Evolutionary conservation across 2,797 vertebrate genomes (phyloP).

Genomic region (Cheirogaleus major): DNA sequence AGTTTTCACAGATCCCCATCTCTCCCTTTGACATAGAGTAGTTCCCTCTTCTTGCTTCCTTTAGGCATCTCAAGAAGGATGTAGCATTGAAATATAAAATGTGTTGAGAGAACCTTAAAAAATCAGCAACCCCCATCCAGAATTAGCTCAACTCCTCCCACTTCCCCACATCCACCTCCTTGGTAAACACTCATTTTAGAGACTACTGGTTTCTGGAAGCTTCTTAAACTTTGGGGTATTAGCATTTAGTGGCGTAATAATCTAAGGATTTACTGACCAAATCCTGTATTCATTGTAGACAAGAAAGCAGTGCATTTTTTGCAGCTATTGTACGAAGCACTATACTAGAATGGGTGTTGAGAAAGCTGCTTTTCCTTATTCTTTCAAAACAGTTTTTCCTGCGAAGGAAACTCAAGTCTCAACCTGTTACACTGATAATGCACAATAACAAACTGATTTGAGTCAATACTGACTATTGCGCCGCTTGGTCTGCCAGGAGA

Average conservation of each 20-base stretch:
- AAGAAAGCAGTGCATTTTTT: slow-evolving; percentile 65
- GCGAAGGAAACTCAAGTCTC: slow-evolving; percentile 34
- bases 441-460: not conserved
- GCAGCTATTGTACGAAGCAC: not conserved
- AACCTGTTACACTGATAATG: slow-evolving; percentile 58
- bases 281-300: slow-evolving; percentile 7
- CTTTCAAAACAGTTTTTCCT: slow-evolving; percentile 69
- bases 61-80: not conserved
- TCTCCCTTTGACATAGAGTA: not conserved
- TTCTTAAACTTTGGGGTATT: not conserved
- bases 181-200: not conserved
- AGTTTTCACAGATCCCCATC: not conserved
- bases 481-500: not conserved
- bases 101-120: not conserved
- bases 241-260: not conserved
- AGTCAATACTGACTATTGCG: slow-evolving; percentile 45
- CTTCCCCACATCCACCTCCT: not conserved
- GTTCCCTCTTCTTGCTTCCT: not conserved
- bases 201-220: not conserved
- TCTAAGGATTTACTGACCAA: not conserved
- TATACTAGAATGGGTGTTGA: not conserved
- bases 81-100: not conserved
- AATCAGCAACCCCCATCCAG: not conserved
- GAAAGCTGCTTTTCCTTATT: slow-evolving; percentile 45
- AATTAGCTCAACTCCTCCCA: not conserved